Conservation (phyloP, 1,140 invertebrate species). For the Anoplophora glabripennis region DNA sequence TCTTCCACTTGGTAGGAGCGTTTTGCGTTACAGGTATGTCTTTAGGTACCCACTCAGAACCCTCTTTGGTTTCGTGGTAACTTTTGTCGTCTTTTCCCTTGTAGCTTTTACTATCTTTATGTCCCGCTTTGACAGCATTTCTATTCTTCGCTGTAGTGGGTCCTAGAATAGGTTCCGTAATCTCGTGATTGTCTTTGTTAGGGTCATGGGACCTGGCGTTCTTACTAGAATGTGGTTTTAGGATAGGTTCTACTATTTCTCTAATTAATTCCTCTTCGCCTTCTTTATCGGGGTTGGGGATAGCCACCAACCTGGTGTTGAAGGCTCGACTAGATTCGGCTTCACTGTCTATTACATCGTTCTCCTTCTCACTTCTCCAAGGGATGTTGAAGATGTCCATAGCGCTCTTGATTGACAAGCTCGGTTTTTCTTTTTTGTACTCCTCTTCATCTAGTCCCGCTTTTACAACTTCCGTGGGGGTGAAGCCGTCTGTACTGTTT, state of each 20-base stretch:
- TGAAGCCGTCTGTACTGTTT: constrained; percentile 27
- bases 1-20: constrained; percentile 38
- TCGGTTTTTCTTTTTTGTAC: constrained; percentile 10
- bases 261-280: constrained; percentile 20
- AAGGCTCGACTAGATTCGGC: constrained; percentile 60
- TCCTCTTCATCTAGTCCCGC: constrained; percentile 41
- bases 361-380: constrained; percentile 53
- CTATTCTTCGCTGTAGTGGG: constrained; percentile 55
- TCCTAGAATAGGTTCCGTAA: constrained; percentile 68
- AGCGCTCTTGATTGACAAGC: constrained; percentile 48
- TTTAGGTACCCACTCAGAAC: constrained; percentile 30
- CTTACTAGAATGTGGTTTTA: constrained; percentile 51
- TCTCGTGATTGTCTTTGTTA: constrained; percentile 56
- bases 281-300: constrained; percentile 39
- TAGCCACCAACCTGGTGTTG: constrained; percentile 53
- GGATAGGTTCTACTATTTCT: constrained; percentile 53
- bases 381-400: constrained; percentile 51
- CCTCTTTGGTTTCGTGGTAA: background rate
- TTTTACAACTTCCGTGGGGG: constrained; percentile 46
- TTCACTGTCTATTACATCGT: constrained; percentile 51
- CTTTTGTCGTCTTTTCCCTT: background rate
- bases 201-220: constrained; percentile 52
- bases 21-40: constrained; percentile 21
- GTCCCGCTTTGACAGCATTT: constrained; percentile 15
- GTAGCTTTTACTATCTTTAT: background rate